Evolutionary conservation across 1,140 invertebrate species (phyloP), one percentile per base, ranked within the genome.

Genomic region (Apis dorsata): DNA sequence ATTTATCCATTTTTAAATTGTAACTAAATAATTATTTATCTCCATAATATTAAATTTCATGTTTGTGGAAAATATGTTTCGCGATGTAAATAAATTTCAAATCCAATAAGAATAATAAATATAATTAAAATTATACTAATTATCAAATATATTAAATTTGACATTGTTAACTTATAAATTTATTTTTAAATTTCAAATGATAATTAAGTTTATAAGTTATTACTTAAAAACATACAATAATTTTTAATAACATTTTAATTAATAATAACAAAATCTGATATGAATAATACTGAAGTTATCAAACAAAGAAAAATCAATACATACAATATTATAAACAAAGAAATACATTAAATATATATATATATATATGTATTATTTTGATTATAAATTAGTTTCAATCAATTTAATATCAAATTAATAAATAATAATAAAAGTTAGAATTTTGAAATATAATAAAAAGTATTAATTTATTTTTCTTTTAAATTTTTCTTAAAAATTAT

Each of bases 31-130:
- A 82, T 24, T 71, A 11, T 72, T 34, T 60, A 65, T 19, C 28
- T 44, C 51, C 12, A 1, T 15, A 24, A 24, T 51, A 51, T 70
- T 44, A 57, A 49, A 66, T 51, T 70, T 79, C 28, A 83, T 13
- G 8, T 24, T 62, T 49, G 73, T 60, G 85, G 79, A 88, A 93
- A 93, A 84, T 93, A 93, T 51, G 51, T 86, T 24, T 93, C 92
- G 49, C 85, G 88, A 78, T 92, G 91, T 59, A 91, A 81, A 82
- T 92, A 92, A 80, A 92, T 80, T 89, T 93, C 92, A 34, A 89
- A 84, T 78, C 63, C 88, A 51, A 93, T 81, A 28, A 93, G 83
- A 76, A 90, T 65, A n/a, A 90, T 1, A 17, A 92, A 60, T 69
- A 92, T 85, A 51, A 89, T 74, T 24, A 91, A 55, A 11, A 79